Percentiles rank a stretch among this genome's conserved stretches.
Evolutionary conservation across 2,888 invertebrate genomes (phyloP).

Genomic region (Laothoe populi): DNA sequence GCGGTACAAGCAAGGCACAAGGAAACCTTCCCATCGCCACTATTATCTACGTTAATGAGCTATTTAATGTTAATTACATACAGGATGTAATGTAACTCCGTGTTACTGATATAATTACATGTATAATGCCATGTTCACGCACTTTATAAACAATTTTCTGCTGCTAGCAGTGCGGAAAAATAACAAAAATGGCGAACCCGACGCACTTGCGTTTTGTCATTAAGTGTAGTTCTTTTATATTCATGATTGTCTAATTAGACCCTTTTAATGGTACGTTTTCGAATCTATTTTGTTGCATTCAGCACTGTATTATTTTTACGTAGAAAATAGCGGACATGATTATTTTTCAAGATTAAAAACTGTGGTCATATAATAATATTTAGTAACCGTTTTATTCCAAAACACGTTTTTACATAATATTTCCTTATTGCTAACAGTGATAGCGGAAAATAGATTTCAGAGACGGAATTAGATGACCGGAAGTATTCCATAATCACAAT

Average conservation of each 20-base stretch:
- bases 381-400: too few relatives aligned
- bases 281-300: background rate
- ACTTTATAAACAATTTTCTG: slow-evolving; percentile 71
- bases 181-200: slow-evolving; percentile 18
- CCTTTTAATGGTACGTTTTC: slow-evolving; percentile 1
- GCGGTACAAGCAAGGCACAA: slow-evolving; percentile 39
- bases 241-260: slow-evolving; percentile 15
- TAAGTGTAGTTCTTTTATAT: background rate
- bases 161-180: slow-evolving; percentile 70
- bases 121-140: slow-evolving; percentile 61
- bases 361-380: too few relatives aligned
- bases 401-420: too few relatives aligned
- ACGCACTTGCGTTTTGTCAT: background rate
- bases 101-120: slow-evolving; percentile 71
- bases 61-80: slow-evolving; percentile 77
- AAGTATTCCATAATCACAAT: too few relatives aligned
- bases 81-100: slow-evolving; percentile 69
- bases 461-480: too few relatives aligned
- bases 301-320: background rate
- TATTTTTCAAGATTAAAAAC: too few relatives aligned
- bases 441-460: too few relatives aligned
- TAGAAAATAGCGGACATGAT: background rate
- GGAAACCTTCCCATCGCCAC: slow-evolving; percentile 65
- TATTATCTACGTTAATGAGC: slow-evolving; percentile 76
- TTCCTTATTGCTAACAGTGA: too few relatives aligned